Conservation (phyloP, 1,140 invertebrate species). For the Pomacea maculata region DNA sequence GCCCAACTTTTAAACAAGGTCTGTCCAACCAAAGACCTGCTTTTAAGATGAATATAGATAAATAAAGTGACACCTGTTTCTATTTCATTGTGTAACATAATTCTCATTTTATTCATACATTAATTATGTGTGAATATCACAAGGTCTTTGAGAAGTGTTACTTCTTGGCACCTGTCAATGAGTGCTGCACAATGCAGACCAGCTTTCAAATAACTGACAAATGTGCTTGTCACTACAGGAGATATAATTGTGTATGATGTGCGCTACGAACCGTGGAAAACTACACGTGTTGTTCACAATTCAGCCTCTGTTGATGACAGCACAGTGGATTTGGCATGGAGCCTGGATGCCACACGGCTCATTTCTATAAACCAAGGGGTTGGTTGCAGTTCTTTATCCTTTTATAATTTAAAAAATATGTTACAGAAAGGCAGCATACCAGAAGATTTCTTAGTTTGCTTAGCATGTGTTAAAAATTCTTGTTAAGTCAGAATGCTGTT, state of each 20-base stretch:
- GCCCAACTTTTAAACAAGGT: too few relatives aligned
- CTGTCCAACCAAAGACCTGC: not conserved
- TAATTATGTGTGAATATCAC: not conserved
- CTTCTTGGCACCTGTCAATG: not conserved
- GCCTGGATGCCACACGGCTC: conserved; percentile 33
- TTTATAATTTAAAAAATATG: too few relatives aligned
- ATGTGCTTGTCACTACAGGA: conserved; percentile 20
- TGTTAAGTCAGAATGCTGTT: too few relatives aligned
- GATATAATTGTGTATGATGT: conserved; percentile 41
- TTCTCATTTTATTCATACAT: too few relatives aligned
- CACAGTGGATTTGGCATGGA: conserved; percentile 36
- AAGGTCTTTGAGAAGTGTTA: not conserved
- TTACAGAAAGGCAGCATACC: too few relatives aligned
- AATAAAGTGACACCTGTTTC: not conserved
- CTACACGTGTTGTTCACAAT: conserved; percentile 29
- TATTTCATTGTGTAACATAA: not conserved
- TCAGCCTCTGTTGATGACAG: conserved; percentile 27
- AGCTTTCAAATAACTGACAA: not conserved
- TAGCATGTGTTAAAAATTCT: too few relatives aligned
- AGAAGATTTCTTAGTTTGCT: too few relatives aligned
- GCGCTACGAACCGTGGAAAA: conserved; percentile 33
- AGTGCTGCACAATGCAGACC: not conserved
- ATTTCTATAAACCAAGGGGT: conserved; percentile 36
- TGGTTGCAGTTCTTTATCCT: not conserved
- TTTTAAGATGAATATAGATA: not conserved